These are phyloP conservation scores for Coluber constrictor DNA, from an alignment of 2,797 vertebrate genomes.

Conservation along the genomic window DNA sequence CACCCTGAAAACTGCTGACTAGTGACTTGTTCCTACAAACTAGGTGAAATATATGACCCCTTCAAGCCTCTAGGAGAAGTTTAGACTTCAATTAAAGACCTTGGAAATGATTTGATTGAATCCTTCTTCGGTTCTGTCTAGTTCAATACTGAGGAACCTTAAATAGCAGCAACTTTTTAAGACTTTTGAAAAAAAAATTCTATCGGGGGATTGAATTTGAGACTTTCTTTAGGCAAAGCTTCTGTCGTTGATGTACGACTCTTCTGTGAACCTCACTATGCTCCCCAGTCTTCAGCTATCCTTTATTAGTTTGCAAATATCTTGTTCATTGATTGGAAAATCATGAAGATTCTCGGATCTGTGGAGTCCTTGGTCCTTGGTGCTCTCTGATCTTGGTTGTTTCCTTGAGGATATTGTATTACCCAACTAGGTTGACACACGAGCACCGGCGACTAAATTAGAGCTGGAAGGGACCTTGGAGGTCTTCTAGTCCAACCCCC, in stretches of 20 bases:
- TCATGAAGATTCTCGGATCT: neutral
- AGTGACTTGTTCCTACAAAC: neutral
- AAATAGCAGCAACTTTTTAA: neutral
- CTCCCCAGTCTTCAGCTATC: neutral
- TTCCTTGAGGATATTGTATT: neutral
- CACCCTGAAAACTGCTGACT: neutral
- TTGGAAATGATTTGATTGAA: neutral
- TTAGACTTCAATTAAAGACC: neutral
- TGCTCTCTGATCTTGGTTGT: neutral
- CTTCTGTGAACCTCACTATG: neutral
- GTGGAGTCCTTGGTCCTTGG: neutral
- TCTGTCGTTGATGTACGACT: neutral
- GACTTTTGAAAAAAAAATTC: too few species aligned
- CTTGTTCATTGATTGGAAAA: neutral
- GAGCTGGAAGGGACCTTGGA: too few species aligned
- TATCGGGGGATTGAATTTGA: neutral
- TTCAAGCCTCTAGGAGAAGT: neutral
- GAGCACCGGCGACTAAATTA: accelerated
- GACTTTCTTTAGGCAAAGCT: neutral
- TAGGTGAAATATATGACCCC: too few species aligned
- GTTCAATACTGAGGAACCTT: neutral
- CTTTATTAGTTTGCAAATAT: neutral
- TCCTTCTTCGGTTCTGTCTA: neutral
- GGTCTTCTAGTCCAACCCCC: too few species aligned
- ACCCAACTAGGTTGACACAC: neutral